Percentiles rank a stretch among this genome's conserved stretches.
Evolutionary conservation across 2,888 invertebrate species (phyloP).

Genomic region (Tetranychus truncatus): DNA sequence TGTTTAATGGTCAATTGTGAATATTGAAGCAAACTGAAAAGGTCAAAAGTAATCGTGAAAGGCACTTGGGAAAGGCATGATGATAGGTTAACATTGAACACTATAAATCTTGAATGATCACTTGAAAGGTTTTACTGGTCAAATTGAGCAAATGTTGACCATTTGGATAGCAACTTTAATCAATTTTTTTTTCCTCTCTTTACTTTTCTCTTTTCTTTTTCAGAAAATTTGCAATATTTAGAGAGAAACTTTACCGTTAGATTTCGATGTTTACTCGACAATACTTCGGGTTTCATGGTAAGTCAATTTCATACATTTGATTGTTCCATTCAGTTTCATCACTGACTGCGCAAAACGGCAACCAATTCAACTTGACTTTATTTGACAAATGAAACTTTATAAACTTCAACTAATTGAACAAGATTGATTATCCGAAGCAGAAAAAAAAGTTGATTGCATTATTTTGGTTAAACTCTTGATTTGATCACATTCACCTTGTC

Average conservation of each 20-base stretch:
- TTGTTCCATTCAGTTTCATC: not conserved
- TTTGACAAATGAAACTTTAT: too few species aligned
- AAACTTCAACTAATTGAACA: not conserved
- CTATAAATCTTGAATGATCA: not conserved
- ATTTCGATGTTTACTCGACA: constrained; percentile 94
- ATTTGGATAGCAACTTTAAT: not conserved
- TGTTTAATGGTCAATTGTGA: not conserved
- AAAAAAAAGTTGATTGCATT: not conserved
- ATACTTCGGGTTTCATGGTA: constrained; percentile 97
- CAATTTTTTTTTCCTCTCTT: not conserved
- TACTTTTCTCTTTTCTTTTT: not conserved
- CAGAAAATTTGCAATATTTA: constrained; percentile 64
- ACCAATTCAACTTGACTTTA: not conserved
- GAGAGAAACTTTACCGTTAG: constrained; percentile 95
- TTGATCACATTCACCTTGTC: not conserved
- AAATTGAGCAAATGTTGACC: not conserved
- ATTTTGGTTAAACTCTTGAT: not conserved
- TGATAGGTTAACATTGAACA: not conserved
- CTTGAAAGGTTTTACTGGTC: not conserved
- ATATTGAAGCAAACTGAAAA: not conserved
- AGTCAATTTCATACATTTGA: constrained; percentile 34
- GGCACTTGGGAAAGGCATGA: not conserved
- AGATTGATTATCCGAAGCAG: not conserved
- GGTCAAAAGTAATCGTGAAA: not conserved
- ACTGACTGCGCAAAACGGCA: not conserved